These are phyloP conservation scores for Aphaenogaster rudis DNA, from an alignment of 1,140 invertebrate species.

Conservation along the genomic window DNA sequence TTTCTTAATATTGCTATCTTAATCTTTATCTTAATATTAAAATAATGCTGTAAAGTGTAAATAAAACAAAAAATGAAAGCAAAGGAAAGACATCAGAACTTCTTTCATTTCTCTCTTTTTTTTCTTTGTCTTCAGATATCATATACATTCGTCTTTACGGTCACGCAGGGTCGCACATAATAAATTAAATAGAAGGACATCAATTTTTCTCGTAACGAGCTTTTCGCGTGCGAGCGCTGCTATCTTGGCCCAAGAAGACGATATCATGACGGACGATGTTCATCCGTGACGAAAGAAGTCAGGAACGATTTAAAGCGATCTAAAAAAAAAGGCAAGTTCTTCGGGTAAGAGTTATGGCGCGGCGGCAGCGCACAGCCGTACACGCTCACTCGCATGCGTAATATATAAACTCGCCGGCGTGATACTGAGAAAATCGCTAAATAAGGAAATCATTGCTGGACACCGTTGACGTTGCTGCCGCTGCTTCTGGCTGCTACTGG, in stretches of 20 bases:
- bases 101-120: background rate
- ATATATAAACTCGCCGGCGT: constrained; percentile 57
- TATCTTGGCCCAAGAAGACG: background rate
- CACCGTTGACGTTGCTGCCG: constrained; percentile 11
- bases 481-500: constrained; percentile 18
- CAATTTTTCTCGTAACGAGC: constrained; percentile 30
- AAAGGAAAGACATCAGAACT: background rate
- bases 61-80: background rate
- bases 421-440: constrained; percentile 82
- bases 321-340: constrained; percentile 69
- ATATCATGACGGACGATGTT: constrained; percentile 13
- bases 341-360: constrained; percentile 76
- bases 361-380: constrained; percentile 59
- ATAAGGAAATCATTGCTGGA: constrained; percentile 83
- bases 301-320: constrained; percentile 24
- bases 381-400: constrained; percentile 74
- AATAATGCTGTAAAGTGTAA: too few relatives aligned
- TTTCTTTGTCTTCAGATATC: background rate
- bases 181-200: constrained; percentile 13
- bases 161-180: background rate
- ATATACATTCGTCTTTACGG: background rate
- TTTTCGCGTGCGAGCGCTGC: background rate
- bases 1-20: background rate
- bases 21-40: too few relatives aligned
- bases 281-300: background rate